Conservation (phyloP, 2,888 invertebrate species). For the Clanis bilineata region DNA sequence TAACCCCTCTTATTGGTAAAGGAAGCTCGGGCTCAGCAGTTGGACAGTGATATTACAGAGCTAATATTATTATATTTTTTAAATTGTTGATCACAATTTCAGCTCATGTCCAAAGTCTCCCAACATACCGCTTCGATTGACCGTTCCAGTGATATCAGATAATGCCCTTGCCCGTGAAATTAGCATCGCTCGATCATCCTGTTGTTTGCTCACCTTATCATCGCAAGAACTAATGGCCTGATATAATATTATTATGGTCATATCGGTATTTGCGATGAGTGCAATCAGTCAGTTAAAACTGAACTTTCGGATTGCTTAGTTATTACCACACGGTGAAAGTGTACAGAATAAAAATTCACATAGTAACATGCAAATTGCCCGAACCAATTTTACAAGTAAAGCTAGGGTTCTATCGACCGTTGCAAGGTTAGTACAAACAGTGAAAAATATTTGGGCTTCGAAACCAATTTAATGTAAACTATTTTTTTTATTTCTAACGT, state of each 20-base stretch:
- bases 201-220: constrained; percentile 61
- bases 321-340: background rate
- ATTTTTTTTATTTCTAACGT: too few species aligned
- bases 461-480: background rate
- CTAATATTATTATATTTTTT: too few species aligned
- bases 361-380: constrained; percentile 37
- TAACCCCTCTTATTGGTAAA: too few species aligned
- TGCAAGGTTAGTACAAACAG: constrained; percentile 39
- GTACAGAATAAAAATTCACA: background rate
- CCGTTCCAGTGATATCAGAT: constrained; percentile 4
- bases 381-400: constrained; percentile 35
- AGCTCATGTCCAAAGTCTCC: background rate
- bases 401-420: constrained; percentile 35
- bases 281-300: constrained; percentile 28
- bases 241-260: constrained; percentile 57
- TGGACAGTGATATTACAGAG: too few species aligned
- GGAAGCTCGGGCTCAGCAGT: too few species aligned
- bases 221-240: constrained; percentile 55
- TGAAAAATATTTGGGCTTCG: background rate
- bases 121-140: background rate
- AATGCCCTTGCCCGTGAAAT: constrained; percentile 61
- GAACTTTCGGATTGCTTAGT: constrained; percentile 16
- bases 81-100: background rate
- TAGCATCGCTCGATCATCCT: constrained; percentile 53
- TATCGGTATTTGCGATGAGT: constrained; percentile 49